phyloP scores from a whole-genome alignment of 2,888 invertebrate species.

The Xylota sylvarum region DNA sequence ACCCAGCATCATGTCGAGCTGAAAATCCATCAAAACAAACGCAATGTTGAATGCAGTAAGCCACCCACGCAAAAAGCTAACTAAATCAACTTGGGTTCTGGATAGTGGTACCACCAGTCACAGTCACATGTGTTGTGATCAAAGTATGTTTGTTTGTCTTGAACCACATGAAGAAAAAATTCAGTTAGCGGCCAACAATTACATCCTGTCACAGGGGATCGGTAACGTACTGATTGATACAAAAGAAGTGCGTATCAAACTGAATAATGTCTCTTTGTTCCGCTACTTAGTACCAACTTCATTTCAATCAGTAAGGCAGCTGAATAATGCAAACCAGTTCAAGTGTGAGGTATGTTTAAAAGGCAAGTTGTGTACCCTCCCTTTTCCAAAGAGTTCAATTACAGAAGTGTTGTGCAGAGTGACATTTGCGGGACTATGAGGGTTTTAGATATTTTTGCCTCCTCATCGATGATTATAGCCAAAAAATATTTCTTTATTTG shows the following conservation, averaged over 20 bases:
- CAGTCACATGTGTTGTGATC: conserved; percentile 42
- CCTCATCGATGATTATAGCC: conserved; percentile 14
- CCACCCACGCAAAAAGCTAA: not conserved
- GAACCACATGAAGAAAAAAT: conserved; percentile 34
- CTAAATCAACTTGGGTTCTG: too few relatives aligned
- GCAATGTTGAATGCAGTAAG: conserved; percentile 31
- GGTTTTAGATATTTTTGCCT: conserved; percentile 21
- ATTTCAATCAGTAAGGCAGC: too few relatives aligned
- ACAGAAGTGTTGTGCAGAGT: too few relatives aligned
- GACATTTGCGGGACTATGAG: too few relatives aligned
- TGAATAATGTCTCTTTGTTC: conserved; percentile 17
- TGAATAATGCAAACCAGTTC: not conserved
- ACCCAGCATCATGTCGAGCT: too few relatives aligned
- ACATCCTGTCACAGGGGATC: conserved; percentile 32
- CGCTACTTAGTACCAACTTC: too few relatives aligned
- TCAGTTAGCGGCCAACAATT: conserved; percentile 16
- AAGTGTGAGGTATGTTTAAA: conserved; percentile 33
- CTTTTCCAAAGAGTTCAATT: too few relatives aligned
- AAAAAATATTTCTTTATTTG: conserved; percentile 22
- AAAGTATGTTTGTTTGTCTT: conserved; percentile 23
- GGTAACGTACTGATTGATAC: conserved; percentile 25
- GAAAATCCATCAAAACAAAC: too few relatives aligned
- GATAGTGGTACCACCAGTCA: too few relatives aligned
- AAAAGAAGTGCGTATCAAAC: conserved; percentile 2
- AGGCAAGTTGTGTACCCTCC: conserved; percentile 35